Evolutionary conservation across 1,140 invertebrate genomes (phyloP).

Genomic region (Leptinotarsa texana): DNA sequence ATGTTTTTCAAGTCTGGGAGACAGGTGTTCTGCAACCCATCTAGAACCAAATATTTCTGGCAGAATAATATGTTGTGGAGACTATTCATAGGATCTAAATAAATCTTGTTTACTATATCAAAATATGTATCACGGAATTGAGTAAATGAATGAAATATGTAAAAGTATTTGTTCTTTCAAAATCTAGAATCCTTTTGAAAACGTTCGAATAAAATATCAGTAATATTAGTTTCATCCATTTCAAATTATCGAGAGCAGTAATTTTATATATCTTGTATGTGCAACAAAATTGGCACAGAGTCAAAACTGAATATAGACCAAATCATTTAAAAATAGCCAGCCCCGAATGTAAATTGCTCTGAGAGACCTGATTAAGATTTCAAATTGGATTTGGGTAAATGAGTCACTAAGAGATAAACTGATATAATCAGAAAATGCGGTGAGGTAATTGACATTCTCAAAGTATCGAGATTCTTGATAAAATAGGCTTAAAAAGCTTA

Average conservation of each 20-base stretch:
- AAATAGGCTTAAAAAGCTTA: too few species aligned
- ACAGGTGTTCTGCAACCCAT: background rate
- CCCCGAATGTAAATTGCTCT: background rate
- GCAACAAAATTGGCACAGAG: slow-evolving; percentile 14
- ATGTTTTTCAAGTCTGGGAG: background rate
- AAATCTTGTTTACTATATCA: background rate
- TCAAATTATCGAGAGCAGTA: background rate
- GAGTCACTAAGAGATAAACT: background rate
- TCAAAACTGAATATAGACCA: slow-evolving; percentile 25
- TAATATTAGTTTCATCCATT: background rate
- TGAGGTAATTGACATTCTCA: too few species aligned
- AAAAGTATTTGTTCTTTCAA: too few species aligned
- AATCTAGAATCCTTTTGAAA: too few species aligned
- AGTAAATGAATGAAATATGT: background rate
- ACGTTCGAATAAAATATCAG: too few species aligned
- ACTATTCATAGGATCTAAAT: background rate
- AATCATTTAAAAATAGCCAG: slow-evolving; percentile 24
- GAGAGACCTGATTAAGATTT: background rate
- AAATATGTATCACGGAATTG: background rate
- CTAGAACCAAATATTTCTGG: background rate
- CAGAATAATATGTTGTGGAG: background rate
- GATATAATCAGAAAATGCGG: background rate
- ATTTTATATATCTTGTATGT: slow-evolving; percentile 14
- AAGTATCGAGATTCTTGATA: too few species aligned
- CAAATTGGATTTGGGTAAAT: background rate